These are phyloP conservation scores for Drosophila ananassae DNA, from an alignment of 1,140 invertebrate genomes.

Conservation along the genomic window DNA sequence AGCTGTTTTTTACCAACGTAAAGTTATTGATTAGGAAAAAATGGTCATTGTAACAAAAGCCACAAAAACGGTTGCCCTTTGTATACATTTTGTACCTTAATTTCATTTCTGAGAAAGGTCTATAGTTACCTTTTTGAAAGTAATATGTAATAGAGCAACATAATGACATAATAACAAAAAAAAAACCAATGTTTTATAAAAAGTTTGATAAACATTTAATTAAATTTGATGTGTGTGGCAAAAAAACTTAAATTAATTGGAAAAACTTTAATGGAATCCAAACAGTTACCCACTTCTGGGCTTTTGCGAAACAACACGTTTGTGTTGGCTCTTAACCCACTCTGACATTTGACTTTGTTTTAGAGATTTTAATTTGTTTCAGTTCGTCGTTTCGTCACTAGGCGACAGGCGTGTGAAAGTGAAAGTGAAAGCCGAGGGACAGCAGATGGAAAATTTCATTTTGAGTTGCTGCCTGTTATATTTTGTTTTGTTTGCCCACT, in stretches of 20 bases:
- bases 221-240: background rate
- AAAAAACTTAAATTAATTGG: slow-evolving; percentile 23
- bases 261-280: background rate
- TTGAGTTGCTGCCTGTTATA: slow-evolving; percentile 59
- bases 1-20: background rate
- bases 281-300: background rate
- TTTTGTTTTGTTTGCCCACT: slow-evolving; percentile 46
- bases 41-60: background rate
- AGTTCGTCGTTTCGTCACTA: slow-evolving; percentile 30
- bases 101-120: no score
- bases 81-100: no score
- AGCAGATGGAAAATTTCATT: slow-evolving; percentile 60
- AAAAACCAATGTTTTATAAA: background rate
- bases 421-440: slow-evolving; percentile 61
- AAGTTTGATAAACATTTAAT: background rate
- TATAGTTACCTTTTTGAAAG: no score
- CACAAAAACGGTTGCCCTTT: background rate
- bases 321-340: slow-evolving; percentile 12
- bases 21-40: background rate
- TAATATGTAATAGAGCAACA: no score
- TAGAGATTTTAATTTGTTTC: slow-evolving; percentile 67
- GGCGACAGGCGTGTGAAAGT: slow-evolving; percentile 1
- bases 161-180: background rate
- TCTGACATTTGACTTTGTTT: slow-evolving; percentile 37
- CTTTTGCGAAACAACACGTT: slow-evolving; percentile 12